These are phyloP conservation scores for Antigone vipio DNA, from an alignment of 2,113 vertebrate genomes.

Conservation along the genomic window DNA sequence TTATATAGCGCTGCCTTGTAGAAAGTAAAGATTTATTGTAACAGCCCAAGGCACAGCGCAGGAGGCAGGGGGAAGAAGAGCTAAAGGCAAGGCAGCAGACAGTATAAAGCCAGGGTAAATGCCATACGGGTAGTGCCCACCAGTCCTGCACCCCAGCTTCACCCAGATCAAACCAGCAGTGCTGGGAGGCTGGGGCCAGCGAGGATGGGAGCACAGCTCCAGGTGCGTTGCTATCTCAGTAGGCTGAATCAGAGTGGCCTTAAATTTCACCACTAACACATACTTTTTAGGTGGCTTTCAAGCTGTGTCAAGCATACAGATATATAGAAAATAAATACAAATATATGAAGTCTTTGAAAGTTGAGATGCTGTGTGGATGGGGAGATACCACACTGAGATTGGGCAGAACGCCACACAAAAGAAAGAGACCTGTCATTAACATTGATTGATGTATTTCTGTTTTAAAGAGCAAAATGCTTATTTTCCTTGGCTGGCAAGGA, in stretches of 20 bases:
- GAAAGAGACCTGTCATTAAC: not conserved
- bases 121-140: rapidly evolving
- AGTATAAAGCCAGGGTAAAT: not conserved
- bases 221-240: rapidly evolving
- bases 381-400: not conserved
- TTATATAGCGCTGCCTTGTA: not conserved
- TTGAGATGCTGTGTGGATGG: not conserved
- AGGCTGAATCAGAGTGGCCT: not conserved
- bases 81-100: not conserved
- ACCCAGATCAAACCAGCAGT: not conserved
- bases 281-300: not conserved
- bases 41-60: not conserved
- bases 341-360: not conserved
- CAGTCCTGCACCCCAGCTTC: not conserved
- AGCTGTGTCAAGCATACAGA: not conserved
- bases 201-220: not conserved
- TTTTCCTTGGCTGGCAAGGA: conserved; percentile 24
- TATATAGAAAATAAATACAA: not conserved
- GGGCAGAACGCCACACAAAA: not conserved
- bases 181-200: not conserved
- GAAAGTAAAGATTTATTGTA: not conserved
- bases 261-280: not conserved
- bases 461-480: not conserved
- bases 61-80: not conserved
- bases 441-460: conserved; percentile 16